Base-by-base conservation (phyloP, 2,888 invertebrate species). In the Cynaeus angustus region DNA sequence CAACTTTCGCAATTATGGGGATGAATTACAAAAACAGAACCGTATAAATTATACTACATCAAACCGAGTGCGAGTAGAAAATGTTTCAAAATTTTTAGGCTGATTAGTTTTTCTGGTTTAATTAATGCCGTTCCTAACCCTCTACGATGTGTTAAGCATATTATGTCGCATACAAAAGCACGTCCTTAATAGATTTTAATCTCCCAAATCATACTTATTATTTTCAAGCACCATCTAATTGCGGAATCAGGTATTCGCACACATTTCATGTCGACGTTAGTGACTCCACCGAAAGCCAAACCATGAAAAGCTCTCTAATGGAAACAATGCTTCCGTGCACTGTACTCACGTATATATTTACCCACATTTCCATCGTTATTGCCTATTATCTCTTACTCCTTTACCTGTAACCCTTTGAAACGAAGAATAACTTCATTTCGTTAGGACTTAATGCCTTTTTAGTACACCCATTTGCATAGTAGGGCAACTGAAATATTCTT, bases 1-100 rank as follows among this genome's bases (percentile, higher is more conserved):
- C 81, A 82, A 82, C 82, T 83, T 82, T 79, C 73, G 79, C 80
- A 83, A 83, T 83, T 82, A 82, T 78, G 76, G 73, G 78, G 81
- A 81, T 81, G 80, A 82, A 81, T 82, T 82, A 79, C 78, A 73
- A 75, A 79, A 79, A 78, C 71, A 71, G 64, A 73, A 65, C 72
- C 70, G 75, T 75, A 78, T 81, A 79, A 80, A 79, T 79, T 77
- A 76, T 72, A 74, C 68, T 74, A 72, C 74, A 72, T 70, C 75
- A n/a, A n/a, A n/a, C n/a, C n/a, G n/a, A n/a, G n/a, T n/a, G n/a
- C n/a, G n/a, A n/a, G n/a, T n/a, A n/a, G n/a, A n/a, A n/a, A n/a
- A n/a, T n/a, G n/a, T n/a, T n/a, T n/a, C n/a, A n/a, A n/a, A n/a
- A n/a, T n/a, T n/a, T n/a, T n/a, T n/a, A n/a, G n/a, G n/a, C n/a